These are phyloP conservation scores for Parnassius mnemosyne DNA, from an alignment of 2,888 invertebrate species.

Conservation along the genomic window DNA sequence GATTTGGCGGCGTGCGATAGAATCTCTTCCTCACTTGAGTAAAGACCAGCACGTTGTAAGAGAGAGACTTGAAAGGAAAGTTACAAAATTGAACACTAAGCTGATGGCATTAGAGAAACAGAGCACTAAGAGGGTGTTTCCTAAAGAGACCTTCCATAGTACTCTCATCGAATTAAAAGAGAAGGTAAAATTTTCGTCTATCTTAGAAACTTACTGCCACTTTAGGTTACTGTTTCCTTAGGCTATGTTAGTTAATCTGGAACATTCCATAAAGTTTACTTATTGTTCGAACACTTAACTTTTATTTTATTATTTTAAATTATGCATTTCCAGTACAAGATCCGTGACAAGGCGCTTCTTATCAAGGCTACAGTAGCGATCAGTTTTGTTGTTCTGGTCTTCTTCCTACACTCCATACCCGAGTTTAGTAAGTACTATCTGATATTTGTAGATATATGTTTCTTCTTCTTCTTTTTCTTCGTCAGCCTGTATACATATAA, in stretches of 20 bases:
- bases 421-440: constrained; percentile 63
- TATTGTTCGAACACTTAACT: too few relatives aligned
- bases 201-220: too few relatives aligned
- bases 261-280: too few relatives aligned
- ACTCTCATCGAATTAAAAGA: constrained; percentile 84
- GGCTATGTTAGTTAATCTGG: too few relatives aligned
- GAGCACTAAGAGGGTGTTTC: constrained; percentile 44
- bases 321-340: constrained; percentile 84
- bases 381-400: constrained; percentile 87
- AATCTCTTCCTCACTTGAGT: constrained; percentile 87
- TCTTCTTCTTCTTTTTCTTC: too few relatives aligned
- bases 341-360: constrained; percentile 86
- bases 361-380: constrained; percentile 87
- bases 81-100: constrained; percentile 81
- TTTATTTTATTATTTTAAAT: too few relatives aligned
- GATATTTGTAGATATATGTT: neutral
- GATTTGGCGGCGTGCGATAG: constrained; percentile 88
- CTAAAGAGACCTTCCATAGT: constrained; percentile 76
- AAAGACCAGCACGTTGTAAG: constrained; percentile 88
- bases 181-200: constrained; percentile 57
- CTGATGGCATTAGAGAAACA: constrained; percentile 81
- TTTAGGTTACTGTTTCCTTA: too few relatives aligned
- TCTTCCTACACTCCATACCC: constrained; percentile 92
- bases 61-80: constrained; percentile 84
- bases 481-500: too few relatives aligned